Percentiles rank a stretch among this genome's conserved stretches.
phyloP scores from a whole-genome alignment of 2,888 invertebrate genomes.

The Athalia circularis region DNA sequence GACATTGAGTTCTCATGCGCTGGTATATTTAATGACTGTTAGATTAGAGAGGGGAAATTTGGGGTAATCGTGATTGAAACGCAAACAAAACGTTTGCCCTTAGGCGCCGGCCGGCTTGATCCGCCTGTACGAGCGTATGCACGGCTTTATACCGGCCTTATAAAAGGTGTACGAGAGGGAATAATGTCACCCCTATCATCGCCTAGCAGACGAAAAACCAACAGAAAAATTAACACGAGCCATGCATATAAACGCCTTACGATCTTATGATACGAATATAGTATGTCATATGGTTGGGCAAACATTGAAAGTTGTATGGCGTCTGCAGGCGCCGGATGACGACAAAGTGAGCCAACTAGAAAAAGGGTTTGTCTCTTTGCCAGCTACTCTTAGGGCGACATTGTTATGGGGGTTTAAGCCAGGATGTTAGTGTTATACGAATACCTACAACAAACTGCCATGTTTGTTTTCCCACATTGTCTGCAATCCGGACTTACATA shows the following conservation, averaged over 20 bases:
- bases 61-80: constrained; percentile 32
- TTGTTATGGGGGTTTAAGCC: constrained; percentile 3
- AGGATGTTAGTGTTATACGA: constrained; percentile 31
- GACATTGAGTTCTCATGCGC: constrained; percentile 14
- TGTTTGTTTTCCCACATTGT: constrained; percentile 42
- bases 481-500: constrained; percentile 11
- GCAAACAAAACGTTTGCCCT: constrained; percentile 33
- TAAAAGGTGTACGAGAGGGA: constrained; percentile 1
- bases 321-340: not conserved
- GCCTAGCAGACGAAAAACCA: constrained; percentile 22
- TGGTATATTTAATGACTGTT: constrained; percentile 4
- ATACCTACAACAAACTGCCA: not conserved
- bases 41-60: constrained; percentile 5
- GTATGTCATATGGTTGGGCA: not conserved
- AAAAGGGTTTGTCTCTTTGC: not conserved
- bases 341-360: constrained; percentile 6
- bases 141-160: not conserved
- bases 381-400: not conserved
- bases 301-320: constrained; percentile 6
- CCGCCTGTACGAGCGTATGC: not conserved
- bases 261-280: not conserved
- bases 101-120: not conserved
- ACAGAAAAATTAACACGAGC: constrained; percentile 32
- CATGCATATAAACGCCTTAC: too few relatives aligned
- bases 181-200: constrained; percentile 43